Conservation (phyloP, 2,113 vertebrate genomes). For the Neotragus moschatus region DNA sequence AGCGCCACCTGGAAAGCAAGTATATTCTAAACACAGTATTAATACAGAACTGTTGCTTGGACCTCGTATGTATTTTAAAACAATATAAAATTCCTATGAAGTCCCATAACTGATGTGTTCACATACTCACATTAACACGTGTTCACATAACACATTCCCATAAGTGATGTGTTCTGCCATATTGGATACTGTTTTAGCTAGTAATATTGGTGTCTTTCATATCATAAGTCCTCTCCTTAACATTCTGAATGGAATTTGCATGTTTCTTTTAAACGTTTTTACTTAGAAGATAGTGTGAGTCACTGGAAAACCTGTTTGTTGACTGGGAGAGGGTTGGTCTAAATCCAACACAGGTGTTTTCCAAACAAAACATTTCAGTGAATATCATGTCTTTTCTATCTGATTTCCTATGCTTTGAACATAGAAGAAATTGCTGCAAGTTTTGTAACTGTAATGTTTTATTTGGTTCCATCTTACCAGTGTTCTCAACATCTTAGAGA, state of each 20-base stretch:
- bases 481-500: not conserved
- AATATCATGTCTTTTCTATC: not conserved
- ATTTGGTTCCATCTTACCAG: not conserved
- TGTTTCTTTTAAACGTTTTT: not conserved
- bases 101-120: not conserved
- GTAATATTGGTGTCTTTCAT: not conserved
- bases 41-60: not conserved
- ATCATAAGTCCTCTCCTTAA: not conserved
- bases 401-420: not conserved
- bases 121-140: not conserved
- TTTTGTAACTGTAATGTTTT: not conserved
- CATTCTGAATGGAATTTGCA: not conserved
- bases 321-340: not conserved
- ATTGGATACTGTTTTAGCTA: not conserved
- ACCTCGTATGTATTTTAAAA: not conserved
- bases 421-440: not conserved
- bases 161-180: not conserved
- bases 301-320: not conserved
- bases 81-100: not conserved
- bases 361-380: not conserved
- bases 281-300: not conserved
- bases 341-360: not conserved
- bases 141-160: not conserved
- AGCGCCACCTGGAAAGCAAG: not conserved
- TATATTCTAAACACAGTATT: not conserved